Base-by-base conservation (phyloP, 92 coral and sea anemone genomes). In the Epizoanthus fatuus region DNA sequence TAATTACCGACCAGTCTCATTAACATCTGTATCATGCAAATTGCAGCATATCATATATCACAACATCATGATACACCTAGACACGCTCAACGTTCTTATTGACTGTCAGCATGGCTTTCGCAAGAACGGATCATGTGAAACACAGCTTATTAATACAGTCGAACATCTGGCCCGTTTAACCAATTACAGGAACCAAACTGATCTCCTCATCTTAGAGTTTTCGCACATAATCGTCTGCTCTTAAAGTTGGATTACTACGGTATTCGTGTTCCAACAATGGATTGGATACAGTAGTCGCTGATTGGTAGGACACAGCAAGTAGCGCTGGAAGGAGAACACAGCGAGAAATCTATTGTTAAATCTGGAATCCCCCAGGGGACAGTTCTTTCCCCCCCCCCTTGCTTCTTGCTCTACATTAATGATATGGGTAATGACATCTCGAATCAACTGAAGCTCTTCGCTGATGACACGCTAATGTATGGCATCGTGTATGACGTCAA, bases 291-390 rank as follows among this genome's bases (percentile, higher is more conserved):
- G 65, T 37, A 63, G 12, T 77, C 74, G 73, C 37, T 69, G 38
- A 5, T 58, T 19, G 20, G 42, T 40, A 87, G 86, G 63, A 72
- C 81, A 0, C 86, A 87, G 19, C 81, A 69, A 6, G 86, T 80
- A 8, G 91, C 55, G 35, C 60, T 68, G 10, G 81, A 71, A 62
- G 81, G 81, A 45, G 49, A 38, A 5, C 51, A 38, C 20, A 74
- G 20, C 66, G 76, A 64, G 13, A 70, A 58, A 63, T 80, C 81
- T 15, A 56, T n/a, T 7, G 81, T 79, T 10, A 44, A 11, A 56
- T 83, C 77, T 11, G 85, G 86, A 70, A 89, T 77, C 51, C 88
- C 88, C 0, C 88, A 83, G 32, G 88, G 81, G 37, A 81, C 84
- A 1, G 88, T 75, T 1, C 42, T 88, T 2, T 2, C 45, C 45